Base-by-base conservation (phyloP, 2,113 vertebrate species). In the Hippolais icterina region DNA sequence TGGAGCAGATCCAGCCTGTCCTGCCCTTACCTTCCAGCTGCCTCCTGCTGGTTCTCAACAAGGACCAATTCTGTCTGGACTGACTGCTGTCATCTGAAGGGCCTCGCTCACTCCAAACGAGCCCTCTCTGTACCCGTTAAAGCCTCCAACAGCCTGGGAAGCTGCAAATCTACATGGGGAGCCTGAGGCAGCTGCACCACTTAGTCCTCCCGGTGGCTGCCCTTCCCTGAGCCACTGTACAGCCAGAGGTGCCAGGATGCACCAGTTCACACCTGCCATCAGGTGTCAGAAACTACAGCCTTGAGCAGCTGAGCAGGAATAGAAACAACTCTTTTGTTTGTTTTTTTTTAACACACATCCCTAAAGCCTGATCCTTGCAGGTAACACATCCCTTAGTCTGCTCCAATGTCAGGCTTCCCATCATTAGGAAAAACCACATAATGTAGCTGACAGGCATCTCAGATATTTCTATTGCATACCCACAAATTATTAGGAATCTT, bases 81-180 rank as follows among this genome's bases (percentile, higher is more conserved):
- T 21, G 64, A 17, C 60, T 50, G 60, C 80, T 63, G 44, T 44
- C 50, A 14, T 60, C 64, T 8, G 1, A 3, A 49, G 53, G 61
- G 33, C 61, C 56, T 41, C 0, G 0, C 39, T 85, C 8, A 2
- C 64, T 86, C 57, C 35, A 13, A 6, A 7, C 0, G 3, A 82
- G 64, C 53, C 5, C 56, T 47, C 23, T 75, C 56, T 72, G 16
- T 31, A 54, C 46, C 46, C 0, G 0, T 33, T 74, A 16, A 10
- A 52, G 25, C 16, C 39, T 46, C 60, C 49, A 35, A 5, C 50
- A 77, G 53, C 66, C 79, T 75, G 64, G n/a, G 61, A 87, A 94
- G 64, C 50, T 77, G 50, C 2, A 1, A n/a, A 20, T 52, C 44
- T 19, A 7, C 41, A 3, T 35, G 10, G 27, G 33, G 44, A 82